These are phyloP conservation scores for Pelobates cultripes DNA, from an alignment of 2,797 vertebrate genomes.

Conservation along the genomic window DNA sequence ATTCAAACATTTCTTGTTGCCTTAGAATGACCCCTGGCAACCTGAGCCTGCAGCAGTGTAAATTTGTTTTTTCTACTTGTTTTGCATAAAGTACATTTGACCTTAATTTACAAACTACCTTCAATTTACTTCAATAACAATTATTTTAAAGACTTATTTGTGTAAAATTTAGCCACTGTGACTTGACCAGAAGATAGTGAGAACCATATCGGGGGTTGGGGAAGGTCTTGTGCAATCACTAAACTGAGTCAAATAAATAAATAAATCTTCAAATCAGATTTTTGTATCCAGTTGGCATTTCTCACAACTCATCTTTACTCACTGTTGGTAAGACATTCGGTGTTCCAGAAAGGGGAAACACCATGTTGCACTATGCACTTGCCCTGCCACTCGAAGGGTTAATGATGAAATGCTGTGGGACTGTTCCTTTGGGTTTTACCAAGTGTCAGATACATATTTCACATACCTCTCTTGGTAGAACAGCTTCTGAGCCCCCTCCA, in stretches of 20 bases:
- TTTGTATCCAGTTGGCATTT: no score
- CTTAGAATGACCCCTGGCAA: neutral
- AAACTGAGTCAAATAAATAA: no score
- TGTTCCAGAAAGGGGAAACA: neutral
- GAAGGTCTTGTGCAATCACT: neutral
- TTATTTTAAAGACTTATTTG: neutral
- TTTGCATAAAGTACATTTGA: slow-evolving; percentile 1
- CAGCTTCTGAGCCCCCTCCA: slow-evolving; percentile 42
- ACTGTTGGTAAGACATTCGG: no score
- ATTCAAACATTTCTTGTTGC: neutral
- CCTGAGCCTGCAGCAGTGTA: neutral
- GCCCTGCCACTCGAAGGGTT: neutral
- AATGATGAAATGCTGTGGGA: neutral
- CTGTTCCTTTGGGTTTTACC: slow-evolving; percentile 30
- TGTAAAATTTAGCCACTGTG: neutral
- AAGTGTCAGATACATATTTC: slow-evolving; percentile 47
- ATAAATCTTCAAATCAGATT: no score
- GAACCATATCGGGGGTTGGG: no score
- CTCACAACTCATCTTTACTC: no score
- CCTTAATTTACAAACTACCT: neutral
- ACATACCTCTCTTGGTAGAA: slow-evolving; percentile 47
- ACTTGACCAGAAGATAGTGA: neutral
- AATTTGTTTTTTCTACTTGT: neutral
- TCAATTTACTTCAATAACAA: neutral
- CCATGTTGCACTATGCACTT: neutral